Percentiles rank a stretch among this genome's conserved stretches.
These are phyloP conservation scores for Leptopilina syphax DNA, from an alignment of 2,888 invertebrate species.

Conservation along the genomic window DNA sequence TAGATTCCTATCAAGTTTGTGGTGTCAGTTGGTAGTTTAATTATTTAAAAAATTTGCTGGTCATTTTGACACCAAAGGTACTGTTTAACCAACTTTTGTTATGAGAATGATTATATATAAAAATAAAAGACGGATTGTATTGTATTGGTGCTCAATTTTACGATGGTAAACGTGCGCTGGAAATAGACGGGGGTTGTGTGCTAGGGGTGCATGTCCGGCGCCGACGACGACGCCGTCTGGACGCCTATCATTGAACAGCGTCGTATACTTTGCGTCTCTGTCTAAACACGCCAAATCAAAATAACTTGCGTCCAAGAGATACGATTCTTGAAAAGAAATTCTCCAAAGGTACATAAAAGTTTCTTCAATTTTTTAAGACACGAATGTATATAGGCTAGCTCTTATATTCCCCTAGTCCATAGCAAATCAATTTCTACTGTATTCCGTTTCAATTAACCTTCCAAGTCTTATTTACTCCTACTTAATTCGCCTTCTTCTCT, in stretches of 20 bases:
- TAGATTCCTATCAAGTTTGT: too few relatives aligned
- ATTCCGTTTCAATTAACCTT: slow-evolving; percentile 28
- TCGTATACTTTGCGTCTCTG: slow-evolving; percentile 38
- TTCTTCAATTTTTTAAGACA: slow-evolving; percentile 41
- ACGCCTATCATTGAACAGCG: slow-evolving; percentile 66
- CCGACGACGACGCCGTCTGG: slow-evolving; percentile 74
- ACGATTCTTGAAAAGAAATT: slow-evolving; percentile 31
- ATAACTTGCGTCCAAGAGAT: slow-evolving; percentile 51
- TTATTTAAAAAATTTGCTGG: too few relatives aligned
- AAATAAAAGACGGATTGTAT: slow-evolving; percentile 44
- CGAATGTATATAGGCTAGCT: slow-evolving; percentile 7
- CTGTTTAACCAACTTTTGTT: too few relatives aligned
- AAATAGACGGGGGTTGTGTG: slow-evolving; percentile 62
- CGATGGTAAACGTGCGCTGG: slow-evolving; percentile 67
- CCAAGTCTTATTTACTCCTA: slow-evolving; percentile 45
- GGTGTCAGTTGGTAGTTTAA: too few relatives aligned
- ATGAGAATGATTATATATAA: slow-evolving; percentile 8
- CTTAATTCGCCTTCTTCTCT: slow-evolving; percentile 3
- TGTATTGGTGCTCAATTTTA: slow-evolving; percentile 70
- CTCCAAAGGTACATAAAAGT: slow-evolving; percentile 49
- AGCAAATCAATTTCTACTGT: slow-evolving; percentile 29
- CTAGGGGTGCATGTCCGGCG: slow-evolving; percentile 72
- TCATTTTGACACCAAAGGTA: not conserved
- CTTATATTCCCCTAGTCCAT: slow-evolving; percentile 25
- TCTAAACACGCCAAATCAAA: slow-evolving; percentile 54